These are phyloP conservation scores for Cavia aperea DNA, from an alignment of 2,113 vertebrate genomes.

Conservation along the genomic window DNA sequence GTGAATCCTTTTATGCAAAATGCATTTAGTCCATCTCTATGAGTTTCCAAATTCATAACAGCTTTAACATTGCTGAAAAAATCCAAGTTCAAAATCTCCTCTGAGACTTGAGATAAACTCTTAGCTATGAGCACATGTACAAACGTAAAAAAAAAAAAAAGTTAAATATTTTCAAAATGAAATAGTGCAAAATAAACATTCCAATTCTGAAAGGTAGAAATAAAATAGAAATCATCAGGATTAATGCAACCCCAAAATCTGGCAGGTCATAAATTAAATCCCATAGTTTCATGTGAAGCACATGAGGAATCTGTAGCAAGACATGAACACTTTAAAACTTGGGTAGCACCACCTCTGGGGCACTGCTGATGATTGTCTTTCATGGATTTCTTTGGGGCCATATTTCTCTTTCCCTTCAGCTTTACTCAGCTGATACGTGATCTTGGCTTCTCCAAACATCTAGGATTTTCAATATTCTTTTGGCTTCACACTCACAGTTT, in stretches of 20 bases:
- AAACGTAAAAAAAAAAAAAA: neutral
- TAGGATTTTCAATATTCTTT: neutral
- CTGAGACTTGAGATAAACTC: neutral
- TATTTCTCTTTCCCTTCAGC: neutral
- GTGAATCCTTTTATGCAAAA: neutral
- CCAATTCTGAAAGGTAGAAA: neutral
- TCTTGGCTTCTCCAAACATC: neutral
- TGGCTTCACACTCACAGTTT: neutral
- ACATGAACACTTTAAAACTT: neutral
- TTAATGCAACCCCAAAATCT: neutral
- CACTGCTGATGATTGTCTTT: neutral
- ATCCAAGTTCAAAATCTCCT: neutral
- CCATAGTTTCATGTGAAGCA: neutral
- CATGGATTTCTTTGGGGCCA: neutral
- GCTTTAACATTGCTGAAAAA: neutral
- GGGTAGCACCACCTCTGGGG: neutral
- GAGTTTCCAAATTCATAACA: neutral
- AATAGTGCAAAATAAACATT: neutral
- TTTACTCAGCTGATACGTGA: neutral
- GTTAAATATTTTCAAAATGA: neutral
- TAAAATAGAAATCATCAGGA: neutral
- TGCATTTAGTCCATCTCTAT: neutral
- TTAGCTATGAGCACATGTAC: neutral
- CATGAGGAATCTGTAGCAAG: neutral
- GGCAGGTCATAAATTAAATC: neutral